These are phyloP conservation scores for Diacarnus erythraeanus DNA, from an alignment of 37 sponge, comb jelly and placozoan genomes.

Conservation along the genomic window DNA sequence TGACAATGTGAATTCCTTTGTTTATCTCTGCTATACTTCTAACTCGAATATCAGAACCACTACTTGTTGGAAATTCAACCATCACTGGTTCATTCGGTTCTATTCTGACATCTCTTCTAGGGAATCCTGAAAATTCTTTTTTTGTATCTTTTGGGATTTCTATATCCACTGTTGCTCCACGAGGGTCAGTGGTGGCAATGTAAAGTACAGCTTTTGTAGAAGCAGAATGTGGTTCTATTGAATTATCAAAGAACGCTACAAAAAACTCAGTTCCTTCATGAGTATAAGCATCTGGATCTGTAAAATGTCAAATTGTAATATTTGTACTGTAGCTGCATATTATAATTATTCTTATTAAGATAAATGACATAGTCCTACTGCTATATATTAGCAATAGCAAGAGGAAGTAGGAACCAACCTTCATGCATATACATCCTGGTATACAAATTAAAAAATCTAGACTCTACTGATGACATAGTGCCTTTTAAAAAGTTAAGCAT, in stretches of 20 bases:
- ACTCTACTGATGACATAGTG: too few relatives aligned
- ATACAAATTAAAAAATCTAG: too few relatives aligned
- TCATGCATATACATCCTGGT: too few relatives aligned
- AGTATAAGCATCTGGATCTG: conserved; percentile 4
- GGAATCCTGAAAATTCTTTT: neutral
- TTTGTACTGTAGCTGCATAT: too few relatives aligned
- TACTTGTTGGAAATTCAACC: neutral
- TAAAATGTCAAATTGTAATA: too few relatives aligned
- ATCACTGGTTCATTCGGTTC: neutral
- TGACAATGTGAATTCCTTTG: conserved; percentile 10
- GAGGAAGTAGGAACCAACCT: too few relatives aligned
- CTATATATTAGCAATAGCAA: too few relatives aligned
- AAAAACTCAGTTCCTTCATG: conserved; percentile 32
- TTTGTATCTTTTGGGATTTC: neutral
- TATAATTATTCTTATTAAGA: too few relatives aligned
- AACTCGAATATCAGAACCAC: neutral
- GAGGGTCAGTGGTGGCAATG: neutral
- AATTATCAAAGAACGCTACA: conserved; percentile 4
- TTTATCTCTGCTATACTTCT: neutral
- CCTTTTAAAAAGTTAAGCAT: too few relatives aligned
- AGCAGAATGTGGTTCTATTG: neutral
- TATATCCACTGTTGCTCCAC: neutral
- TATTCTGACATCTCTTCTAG: neutral
- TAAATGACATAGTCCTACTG: too few relatives aligned
- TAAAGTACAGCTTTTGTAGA: conserved; percentile 9